Evolutionary conservation across 2,797 vertebrate species (phyloP).

Genomic region (Hyperoplus lanceolatus): DNA sequence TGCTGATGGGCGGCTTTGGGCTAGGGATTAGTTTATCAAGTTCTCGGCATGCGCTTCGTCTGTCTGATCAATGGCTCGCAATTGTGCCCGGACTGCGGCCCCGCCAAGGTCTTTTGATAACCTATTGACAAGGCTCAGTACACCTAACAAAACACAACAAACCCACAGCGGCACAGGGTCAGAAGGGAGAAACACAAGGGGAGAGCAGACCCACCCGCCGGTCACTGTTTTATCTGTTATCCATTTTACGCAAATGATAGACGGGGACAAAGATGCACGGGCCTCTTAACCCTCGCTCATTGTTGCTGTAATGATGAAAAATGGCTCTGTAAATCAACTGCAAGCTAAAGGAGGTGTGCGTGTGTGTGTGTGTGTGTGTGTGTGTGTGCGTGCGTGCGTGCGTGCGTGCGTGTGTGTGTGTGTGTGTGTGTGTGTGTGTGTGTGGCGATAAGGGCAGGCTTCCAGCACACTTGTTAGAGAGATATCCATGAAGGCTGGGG

Average conservation of each 20-base stretch:
- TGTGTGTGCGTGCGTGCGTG: too few species aligned
- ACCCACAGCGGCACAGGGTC: conserved; percentile 37
- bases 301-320: conserved; percentile 79
- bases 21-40: conserved; percentile 88
- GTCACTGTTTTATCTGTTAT: conserved; percentile 56
- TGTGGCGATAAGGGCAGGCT: conserved; percentile 56
- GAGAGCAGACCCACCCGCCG: conserved; percentile 18
- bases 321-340: conserved; percentile 62
- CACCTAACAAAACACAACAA: conserved; percentile 67
- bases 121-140: conserved; percentile 82
- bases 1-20: conserved; percentile 75
- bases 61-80: conserved; percentile 84
- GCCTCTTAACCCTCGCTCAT: conserved; percentile 58
- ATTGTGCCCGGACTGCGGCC: conserved; percentile 76
- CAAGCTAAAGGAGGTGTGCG: conserved; percentile 31
- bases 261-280: conserved; percentile 54
- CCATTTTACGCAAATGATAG: conserved; percentile 68
- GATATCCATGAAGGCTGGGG: conserved; percentile 52
- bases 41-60: conserved; percentile 75
- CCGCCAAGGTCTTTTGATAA: conserved; percentile 86
- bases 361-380: too few species aligned
- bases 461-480: conserved; percentile 45
- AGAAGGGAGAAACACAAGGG: conserved; percentile 35
- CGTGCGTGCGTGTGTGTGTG: too few species aligned
- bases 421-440: neutral